phyloP scores from a whole-genome alignment of 2,113 vertebrate genomes.

The Eulacestoma nigropectus region DNA sequence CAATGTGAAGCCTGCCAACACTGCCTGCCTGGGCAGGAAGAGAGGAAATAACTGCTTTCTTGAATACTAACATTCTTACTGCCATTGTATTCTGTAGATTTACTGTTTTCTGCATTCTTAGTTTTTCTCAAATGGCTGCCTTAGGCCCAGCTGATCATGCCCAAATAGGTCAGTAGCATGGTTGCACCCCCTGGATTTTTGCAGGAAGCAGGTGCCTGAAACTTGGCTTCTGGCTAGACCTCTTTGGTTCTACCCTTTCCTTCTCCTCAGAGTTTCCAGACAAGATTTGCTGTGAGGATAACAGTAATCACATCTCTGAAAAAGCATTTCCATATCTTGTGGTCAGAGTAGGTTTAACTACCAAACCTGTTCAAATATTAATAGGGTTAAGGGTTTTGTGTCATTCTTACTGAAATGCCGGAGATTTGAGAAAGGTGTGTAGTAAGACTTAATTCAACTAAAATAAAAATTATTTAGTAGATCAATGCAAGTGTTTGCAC shows the following conservation, averaged over 20 bases:
- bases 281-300: background rate
- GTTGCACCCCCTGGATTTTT: background rate
- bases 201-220: background rate
- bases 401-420: background rate
- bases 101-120: background rate
- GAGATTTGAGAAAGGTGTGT: background rate
- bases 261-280: background rate
- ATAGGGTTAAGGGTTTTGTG: background rate
- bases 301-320: background rate
- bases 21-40: background rate
- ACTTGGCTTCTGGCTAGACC: background rate
- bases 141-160: background rate
- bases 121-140: background rate
- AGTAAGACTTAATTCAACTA: background rate
- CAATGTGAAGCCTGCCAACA: background rate
- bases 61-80: background rate
- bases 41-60: slow-evolving; percentile 32
- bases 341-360: background rate
- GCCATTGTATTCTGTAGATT: background rate
- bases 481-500: background rate
- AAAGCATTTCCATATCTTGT: background rate
- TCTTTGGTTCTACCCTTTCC: background rate
- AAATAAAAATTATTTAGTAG: background rate
- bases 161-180: background rate
- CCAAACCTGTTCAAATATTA: background rate